Evolutionary conservation across 2,797 vertebrate genomes (phyloP).

Genomic region (Hydrophis major): DNA sequence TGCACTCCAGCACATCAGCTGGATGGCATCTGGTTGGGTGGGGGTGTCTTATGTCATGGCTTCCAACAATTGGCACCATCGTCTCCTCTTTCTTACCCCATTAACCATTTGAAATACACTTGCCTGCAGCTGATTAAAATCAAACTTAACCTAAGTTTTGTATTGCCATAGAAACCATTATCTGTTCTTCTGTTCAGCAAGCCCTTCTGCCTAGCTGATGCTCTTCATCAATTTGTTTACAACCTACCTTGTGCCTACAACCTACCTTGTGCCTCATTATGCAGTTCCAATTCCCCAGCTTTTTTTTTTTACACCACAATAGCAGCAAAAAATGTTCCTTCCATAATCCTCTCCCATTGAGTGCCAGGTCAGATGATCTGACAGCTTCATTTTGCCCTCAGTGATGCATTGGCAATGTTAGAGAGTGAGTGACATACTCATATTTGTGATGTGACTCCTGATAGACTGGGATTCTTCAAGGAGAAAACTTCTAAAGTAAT

Average conservation of each 20-base stretch:
- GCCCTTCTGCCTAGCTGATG: conserved; percentile 54
- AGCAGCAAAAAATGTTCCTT: conserved; percentile 33
- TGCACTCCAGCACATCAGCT: background rate
- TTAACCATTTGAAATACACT: conserved; percentile 52
- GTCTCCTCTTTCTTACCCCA: conserved; percentile 36
- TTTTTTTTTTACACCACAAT: background rate
- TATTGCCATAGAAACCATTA: conserved; percentile 67
- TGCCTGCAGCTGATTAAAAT: conserved; percentile 24
- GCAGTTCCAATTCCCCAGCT: conserved; percentile 3
- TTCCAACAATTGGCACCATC: conserved; percentile 32
- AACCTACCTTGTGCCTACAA: fast-evolving
- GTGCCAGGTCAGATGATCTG: background rate
- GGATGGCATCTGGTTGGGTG: background rate
- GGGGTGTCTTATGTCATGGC: background rate
- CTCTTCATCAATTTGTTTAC: conserved; percentile 45
- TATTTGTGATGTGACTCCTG: background rate
- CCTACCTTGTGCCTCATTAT: background rate
- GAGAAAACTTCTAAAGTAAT: background rate
- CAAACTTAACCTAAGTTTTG: conserved; percentile 40
- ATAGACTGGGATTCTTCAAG: background rate
- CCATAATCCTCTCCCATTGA: conserved; percentile 15
- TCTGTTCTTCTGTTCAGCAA: conserved; percentile 47
- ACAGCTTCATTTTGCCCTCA: background rate
- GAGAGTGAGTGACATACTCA: background rate
- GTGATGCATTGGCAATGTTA: background rate